Evolutionary conservation across 2,797 vertebrate genomes (phyloP).

Genomic region (Halcyon smyrnensis): DNA sequence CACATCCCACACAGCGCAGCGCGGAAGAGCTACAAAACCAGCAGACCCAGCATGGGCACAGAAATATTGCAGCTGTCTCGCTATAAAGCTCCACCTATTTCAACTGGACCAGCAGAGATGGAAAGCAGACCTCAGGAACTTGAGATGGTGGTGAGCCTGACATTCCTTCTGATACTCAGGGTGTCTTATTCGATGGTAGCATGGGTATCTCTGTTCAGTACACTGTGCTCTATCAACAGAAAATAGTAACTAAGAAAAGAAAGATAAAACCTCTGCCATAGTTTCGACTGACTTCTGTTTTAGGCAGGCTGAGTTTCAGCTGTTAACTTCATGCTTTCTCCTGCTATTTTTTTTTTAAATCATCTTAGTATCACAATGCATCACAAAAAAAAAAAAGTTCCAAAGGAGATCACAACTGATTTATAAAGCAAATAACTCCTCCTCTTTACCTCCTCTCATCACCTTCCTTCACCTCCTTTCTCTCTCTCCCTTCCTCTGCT

Average conservation of each 20-base stretch:
- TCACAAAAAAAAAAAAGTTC: neutral
- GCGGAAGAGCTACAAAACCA: neutral
- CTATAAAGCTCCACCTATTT: neutral
- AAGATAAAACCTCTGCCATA: neutral
- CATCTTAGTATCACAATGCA: neutral
- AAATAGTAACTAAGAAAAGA: neutral
- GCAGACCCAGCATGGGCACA: neutral
- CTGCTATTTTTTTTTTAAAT: neutral
- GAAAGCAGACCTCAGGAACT: neutral
- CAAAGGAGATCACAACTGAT: neutral
- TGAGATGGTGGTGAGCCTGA: neutral
- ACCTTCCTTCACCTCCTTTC: neutral
- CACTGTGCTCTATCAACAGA: neutral
- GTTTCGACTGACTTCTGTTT: neutral
- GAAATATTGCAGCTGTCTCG: neutral
- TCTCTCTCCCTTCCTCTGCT: neutral
- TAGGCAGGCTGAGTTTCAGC: neutral
- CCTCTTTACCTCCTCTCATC: neutral
- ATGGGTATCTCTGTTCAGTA: neutral
- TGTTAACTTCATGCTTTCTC: neutral
- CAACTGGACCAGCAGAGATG: neutral
- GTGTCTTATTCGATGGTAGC: neutral
- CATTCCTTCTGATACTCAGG: neutral
- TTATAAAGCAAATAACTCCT: neutral
- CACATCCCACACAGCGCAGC: neutral